Evolutionary conservation across 2,797 vertebrate genomes (phyloP).

Genomic region (Coendou prehensilis): DNA sequence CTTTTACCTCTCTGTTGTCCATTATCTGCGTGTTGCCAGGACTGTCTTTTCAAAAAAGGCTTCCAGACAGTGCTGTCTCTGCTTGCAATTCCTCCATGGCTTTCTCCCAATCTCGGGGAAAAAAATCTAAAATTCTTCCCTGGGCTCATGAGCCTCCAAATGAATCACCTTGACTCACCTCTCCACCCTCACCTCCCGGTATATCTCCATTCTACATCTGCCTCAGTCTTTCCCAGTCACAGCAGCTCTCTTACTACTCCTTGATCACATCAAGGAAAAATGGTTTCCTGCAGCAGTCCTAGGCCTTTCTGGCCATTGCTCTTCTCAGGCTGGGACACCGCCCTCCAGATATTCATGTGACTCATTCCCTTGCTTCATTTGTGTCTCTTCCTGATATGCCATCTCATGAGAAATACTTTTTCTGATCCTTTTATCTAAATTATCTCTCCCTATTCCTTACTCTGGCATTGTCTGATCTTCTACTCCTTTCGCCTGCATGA

Average conservation of each 20-base stretch:
- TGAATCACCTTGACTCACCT: neutral
- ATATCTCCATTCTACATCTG: neutral
- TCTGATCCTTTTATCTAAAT: neutral
- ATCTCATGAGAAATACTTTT: neutral
- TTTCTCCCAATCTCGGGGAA: neutral
- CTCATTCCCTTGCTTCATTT: neutral
- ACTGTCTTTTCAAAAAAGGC: neutral
- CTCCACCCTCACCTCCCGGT: neutral
- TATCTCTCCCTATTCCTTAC: neutral
- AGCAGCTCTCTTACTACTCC: neutral
- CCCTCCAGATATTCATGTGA: neutral
- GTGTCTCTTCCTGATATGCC: neutral
- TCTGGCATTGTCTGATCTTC: neutral
- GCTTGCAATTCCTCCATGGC: neutral
- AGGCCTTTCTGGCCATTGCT: neutral
- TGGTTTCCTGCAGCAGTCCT: neutral
- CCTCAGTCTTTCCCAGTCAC: neutral
- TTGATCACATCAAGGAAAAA: neutral
- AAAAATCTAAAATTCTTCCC: neutral
- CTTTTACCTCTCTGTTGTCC: neutral
- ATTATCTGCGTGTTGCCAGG: neutral
- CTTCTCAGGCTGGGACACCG: neutral
- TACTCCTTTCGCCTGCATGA: neutral
- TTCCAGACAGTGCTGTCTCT: neutral
- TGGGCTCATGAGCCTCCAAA: fast-evolving